Evolutionary conservation across 2,113 vertebrate genomes (phyloP), one percentile per base, ranked within the genome.

Genomic region (Rallus limicola): DNA sequence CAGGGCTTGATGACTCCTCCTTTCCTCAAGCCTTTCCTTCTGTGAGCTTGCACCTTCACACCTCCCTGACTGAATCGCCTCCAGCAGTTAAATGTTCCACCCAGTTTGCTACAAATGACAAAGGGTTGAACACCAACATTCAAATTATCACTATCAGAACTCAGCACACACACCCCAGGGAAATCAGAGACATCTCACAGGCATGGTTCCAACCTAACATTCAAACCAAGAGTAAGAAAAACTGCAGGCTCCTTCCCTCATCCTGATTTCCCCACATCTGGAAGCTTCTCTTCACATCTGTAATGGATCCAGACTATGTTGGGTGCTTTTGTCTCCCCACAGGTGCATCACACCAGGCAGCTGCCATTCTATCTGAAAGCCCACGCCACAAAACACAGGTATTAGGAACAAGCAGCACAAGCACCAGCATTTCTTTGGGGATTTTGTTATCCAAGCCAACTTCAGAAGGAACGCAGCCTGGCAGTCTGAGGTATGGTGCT

Each of bases 91-190:
- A 72, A 91, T 96, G 93, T 96, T 96, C 95, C 95, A 96, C 80
- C 76, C 83, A 88, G 86, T 96, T 95, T 96, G 92, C 95, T 94
- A 60, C 42, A 90, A 96, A 82, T 91, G 94, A 95, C 90, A 95
- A 94, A 93, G 92, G 90, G 95, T 40, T 90, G 88, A 93, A 90
- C 85, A 92, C 46, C 90, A 83, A 88, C 92, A 93, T 92, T 74
- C 86, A 95, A 96, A 94, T 88, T 65, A 88, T 64, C 16, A 2
- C 88, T 78, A 60, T 93, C 92, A 88, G 31, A 94, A 38, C 88
- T 90, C 88, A 79, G 90, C 88, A 16, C 12, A 69, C 36, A 6
- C 21, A 58, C 95, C 79, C 95, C 34, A 48, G 92, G 95, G 95
- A 97, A 96, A 97, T 94, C 95, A 97, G 90, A 94, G 68, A 52